Conservation (phyloP, 2,797 vertebrate genomes). For the Gadopsis marmoratus region DNA sequence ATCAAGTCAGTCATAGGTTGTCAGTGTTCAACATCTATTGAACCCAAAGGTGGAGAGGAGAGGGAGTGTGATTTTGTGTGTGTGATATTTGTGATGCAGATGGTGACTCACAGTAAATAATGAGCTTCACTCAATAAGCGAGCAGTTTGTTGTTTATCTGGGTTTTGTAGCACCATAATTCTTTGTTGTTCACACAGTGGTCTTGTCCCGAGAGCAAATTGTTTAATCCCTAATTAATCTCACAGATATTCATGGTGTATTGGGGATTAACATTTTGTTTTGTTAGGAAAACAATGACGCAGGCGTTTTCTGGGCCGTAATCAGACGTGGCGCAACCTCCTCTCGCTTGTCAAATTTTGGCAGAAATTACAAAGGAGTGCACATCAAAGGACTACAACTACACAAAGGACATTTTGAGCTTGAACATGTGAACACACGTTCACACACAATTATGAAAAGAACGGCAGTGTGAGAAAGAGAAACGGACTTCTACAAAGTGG, state of each 20-base stretch:
- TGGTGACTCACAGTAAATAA: slow-evolving; percentile 64
- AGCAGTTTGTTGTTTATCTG: slow-evolving; percentile 59
- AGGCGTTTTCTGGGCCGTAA: slow-evolving; percentile 60
- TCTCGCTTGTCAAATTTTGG: slow-evolving; percentile 71
- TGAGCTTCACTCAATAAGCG: slow-evolving; percentile 30
- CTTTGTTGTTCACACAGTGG: slow-evolving; percentile 62
- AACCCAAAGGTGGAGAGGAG: background rate
- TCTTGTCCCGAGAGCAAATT: slow-evolving; percentile 62
- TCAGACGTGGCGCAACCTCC: slow-evolving; percentile 55
- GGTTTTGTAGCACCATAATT: slow-evolving; percentile 50
- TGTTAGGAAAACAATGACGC: slow-evolving; percentile 75
- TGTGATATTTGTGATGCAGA: slow-evolving; percentile 61
- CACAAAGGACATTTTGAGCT: slow-evolving; percentile 49
- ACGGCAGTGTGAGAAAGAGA: slow-evolving; percentile 17
- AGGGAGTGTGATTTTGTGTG: background rate
- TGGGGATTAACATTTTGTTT: slow-evolving; percentile 80
- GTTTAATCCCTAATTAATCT: slow-evolving; percentile 80
- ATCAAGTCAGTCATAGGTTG: background rate
- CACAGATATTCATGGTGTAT: slow-evolving; percentile 68
- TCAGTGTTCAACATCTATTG: background rate
- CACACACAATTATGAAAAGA: slow-evolving; percentile 12
- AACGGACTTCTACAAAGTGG: slow-evolving; percentile 42
- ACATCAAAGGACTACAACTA: slow-evolving; percentile 77
- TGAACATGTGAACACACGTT: slow-evolving; percentile 2
- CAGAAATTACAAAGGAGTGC: slow-evolving; percentile 74